phyloP scores from a whole-genome alignment of 2,113 vertebrate genomes.

The Macrotis lagotis region DNA sequence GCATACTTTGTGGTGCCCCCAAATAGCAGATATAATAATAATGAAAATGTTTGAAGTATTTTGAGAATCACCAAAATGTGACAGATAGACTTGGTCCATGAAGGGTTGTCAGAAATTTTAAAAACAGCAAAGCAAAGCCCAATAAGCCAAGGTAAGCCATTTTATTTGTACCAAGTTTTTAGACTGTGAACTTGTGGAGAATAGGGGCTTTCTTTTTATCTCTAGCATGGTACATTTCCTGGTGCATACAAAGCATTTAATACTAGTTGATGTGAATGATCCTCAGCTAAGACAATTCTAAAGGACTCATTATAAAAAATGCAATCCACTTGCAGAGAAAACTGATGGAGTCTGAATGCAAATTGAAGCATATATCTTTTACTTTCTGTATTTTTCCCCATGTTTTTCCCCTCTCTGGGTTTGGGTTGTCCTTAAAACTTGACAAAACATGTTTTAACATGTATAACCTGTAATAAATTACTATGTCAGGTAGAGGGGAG shows the following conservation, averaged over 20 bases:
- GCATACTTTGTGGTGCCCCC: not conserved
- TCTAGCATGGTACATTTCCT: not conserved
- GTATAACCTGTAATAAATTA: not conserved
- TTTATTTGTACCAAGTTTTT: not conserved
- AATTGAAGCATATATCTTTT: not conserved
- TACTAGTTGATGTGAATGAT: not conserved
- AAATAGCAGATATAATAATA: not conserved
- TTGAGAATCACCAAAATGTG: not conserved
- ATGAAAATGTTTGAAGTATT: not conserved
- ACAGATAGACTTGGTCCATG: not conserved
- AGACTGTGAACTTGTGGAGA: not conserved
- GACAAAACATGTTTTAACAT: not conserved
- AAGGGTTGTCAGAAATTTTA: not conserved
- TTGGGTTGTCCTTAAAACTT: not conserved
- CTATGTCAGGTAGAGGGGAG: not conserved
- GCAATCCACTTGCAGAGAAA: not conserved
- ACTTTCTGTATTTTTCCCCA: not conserved
- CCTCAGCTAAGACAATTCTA: not conserved
- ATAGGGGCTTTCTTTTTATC: not conserved
- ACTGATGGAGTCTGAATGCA: not conserved
- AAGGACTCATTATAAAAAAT: not conserved
- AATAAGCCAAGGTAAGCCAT: not conserved
- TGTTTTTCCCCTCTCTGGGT: not conserved
- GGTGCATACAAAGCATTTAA: not conserved
- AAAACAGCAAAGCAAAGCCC: not conserved